Evolutionary conservation across 2,888 invertebrate species (phyloP), one percentile per base, ranked within the genome.

Genomic region (Scaptomyza polygonia): DNA sequence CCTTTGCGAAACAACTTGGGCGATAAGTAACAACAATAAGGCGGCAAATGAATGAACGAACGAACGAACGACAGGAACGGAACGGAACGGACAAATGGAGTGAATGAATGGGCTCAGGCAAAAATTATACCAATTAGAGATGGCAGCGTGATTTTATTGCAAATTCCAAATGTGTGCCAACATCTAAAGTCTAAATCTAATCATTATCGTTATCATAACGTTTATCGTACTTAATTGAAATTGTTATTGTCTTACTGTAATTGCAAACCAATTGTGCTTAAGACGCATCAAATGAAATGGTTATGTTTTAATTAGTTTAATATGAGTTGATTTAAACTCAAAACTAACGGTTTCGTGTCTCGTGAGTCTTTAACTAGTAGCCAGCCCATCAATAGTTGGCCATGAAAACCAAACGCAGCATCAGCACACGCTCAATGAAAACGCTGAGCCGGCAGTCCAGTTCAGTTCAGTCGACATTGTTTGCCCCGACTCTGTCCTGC

Each of bases 11-110:
- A 81, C 79, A 81, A 85, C 86, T 85, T 85, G 86, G 85, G 85
- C 81, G 82, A 82, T 85, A 85, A 85, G 83, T 79, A 85, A 79
- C 81, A 82, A 82, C 83, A 82, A 82, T 82, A 79, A 79, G 85
- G 81, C 79, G 71, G 72, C 69, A 79, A 79, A 71, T 75, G 72
- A 75, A 75, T 67, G 76, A 61, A 53, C 55, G 51, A 62, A 27
- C 12, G 51, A 57, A 14, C 57, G 54, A 44, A 44, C 62, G 72
- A 53, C 21, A 34, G 52, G n/a, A n/a, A n/a, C n/a, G n/a, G n/a
- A n/a, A n/a, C n/a, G n/a, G n/a, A n/a, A n/a, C n/a, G n/a, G n/a
- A n/a, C n/a, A n/a, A 29, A 9, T 48, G 63, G 58, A 58, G 34
- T 68, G 72, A 54, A 30, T 61, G 53, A 30, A 36, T 49, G 67